These are phyloP conservation scores for Acanthosoma haemorrhoidale DNA, from an alignment of 2,888 invertebrate genomes.

Conservation along the genomic window DNA sequence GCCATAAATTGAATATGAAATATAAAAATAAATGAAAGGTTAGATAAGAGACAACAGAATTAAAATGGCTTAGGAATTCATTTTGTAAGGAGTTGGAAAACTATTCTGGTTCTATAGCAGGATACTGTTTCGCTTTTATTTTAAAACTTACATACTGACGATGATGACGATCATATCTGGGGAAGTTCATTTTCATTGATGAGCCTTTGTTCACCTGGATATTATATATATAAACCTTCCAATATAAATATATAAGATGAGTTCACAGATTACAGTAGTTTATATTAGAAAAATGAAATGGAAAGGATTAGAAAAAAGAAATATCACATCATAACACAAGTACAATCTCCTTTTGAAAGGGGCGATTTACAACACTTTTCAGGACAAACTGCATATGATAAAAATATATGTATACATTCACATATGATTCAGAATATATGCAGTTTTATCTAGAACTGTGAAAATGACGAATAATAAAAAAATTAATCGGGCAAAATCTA, in stretches of 20 bases:
- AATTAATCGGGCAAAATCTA: not conserved
- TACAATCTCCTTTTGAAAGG: not conserved
- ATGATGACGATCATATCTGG: not conserved
- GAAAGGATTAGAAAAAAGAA: not conserved
- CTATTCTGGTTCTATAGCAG: conserved; percentile 18
- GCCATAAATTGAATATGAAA: not conserved
- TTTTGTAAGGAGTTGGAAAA: conserved; percentile 7
- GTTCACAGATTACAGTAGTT: not conserved
- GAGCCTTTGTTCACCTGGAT: conserved; percentile 22
- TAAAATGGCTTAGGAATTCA: not conserved
- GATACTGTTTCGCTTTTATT: conserved; percentile 23
- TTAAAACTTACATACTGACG: conserved; percentile 27
- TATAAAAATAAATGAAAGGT: not conserved
- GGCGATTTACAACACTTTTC: too few relatives aligned
- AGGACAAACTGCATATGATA: too few relatives aligned
- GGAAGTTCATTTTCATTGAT: conserved; percentile 15
- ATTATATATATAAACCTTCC: conserved; percentile 23
- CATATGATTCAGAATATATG: too few relatives aligned
- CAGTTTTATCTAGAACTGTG: too few relatives aligned
- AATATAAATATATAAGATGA: conserved; percentile 10
- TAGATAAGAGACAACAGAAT: not conserved
- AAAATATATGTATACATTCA: too few relatives aligned
- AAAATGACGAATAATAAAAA: not conserved
- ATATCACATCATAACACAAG: not conserved
- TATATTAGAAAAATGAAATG: not conserved